These are phyloP conservation scores for Morone saxatilis DNA, from an alignment of 2,113 vertebrate species.

Conservation along the genomic window DNA sequence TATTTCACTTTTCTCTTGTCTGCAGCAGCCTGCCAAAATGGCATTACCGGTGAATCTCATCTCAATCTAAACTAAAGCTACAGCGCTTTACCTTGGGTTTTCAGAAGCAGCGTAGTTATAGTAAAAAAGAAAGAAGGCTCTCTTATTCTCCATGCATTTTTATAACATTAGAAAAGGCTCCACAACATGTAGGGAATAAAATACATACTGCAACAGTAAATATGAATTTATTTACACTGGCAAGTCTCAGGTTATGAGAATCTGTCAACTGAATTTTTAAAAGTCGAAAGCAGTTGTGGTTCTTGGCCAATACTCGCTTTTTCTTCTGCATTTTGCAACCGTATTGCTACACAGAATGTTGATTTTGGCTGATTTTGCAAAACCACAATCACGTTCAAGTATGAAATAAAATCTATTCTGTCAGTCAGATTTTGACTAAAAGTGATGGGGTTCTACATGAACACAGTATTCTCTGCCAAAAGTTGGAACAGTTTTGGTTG, in stretches of 20 bases:
- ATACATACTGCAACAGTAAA: background rate
- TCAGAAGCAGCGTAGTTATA: background rate
- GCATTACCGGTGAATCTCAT: constrained; percentile 11
- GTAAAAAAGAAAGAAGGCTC: background rate
- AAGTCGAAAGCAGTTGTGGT: background rate
- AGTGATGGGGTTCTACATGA: background rate
- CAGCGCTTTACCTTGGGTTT: background rate
- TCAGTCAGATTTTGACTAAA: background rate
- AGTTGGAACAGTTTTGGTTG: constrained; percentile 4
- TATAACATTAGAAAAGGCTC: background rate
- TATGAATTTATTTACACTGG: background rate
- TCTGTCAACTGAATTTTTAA: background rate
- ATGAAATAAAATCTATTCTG: background rate
- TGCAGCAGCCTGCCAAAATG: constrained; percentile 16
- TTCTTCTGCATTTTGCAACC: constrained; percentile 18
- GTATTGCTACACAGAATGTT: constrained; percentile 26
- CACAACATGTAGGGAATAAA: background rate
- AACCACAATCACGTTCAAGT: constrained; percentile 19
- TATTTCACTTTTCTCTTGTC: background rate
- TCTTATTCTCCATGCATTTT: background rate
- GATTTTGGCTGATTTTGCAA: constrained; percentile 41
- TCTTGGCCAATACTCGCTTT: constrained; percentile 10
- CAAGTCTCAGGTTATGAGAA: constrained; percentile 5
- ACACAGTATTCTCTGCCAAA: background rate
- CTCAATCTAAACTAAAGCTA: constrained; percentile 12